These are phyloP conservation scores for Sus cebifrons DNA, from an alignment of 2,797 vertebrate species.

Conservation along the genomic window DNA sequence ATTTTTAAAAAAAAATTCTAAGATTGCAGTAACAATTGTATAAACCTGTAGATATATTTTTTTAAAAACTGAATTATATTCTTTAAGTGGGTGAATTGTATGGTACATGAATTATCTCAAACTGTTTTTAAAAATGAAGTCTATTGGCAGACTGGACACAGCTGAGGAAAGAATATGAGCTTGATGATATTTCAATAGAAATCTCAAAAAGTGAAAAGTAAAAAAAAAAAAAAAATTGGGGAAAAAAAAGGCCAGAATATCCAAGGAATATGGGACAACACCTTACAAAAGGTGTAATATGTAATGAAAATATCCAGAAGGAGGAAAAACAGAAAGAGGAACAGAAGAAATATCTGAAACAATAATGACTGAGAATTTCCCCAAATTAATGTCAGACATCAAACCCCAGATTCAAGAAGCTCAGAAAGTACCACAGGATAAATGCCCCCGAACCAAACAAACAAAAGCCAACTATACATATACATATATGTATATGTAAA, in stretches of 20 bases:
- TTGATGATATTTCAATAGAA: neutral
- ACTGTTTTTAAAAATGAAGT: neutral
- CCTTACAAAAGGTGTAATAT: neutral
- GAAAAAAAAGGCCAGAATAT: neutral
- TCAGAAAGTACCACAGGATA: neutral
- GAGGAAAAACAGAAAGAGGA: neutral
- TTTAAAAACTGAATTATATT: neutral
- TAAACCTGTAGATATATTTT: neutral
- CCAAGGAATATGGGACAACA: neutral
- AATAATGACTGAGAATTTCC: neutral
- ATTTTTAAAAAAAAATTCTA: neutral
- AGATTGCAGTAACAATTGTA: neutral
- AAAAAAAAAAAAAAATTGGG: neutral
- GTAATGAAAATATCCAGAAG: neutral
- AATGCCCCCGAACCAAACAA: neutral
- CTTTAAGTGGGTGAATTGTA: neutral
- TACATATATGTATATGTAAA: too few species aligned
- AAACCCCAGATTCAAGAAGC: neutral
- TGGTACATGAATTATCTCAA: neutral
- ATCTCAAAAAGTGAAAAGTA: neutral
- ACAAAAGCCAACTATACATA: neutral
- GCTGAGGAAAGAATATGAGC: neutral
- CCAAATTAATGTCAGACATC: neutral
- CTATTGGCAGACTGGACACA: neutral
- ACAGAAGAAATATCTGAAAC: constrained; percentile 13